phyloP scores from a whole-genome alignment of 2,113 vertebrate genomes.

The Brachypteracias leptosomus region DNA sequence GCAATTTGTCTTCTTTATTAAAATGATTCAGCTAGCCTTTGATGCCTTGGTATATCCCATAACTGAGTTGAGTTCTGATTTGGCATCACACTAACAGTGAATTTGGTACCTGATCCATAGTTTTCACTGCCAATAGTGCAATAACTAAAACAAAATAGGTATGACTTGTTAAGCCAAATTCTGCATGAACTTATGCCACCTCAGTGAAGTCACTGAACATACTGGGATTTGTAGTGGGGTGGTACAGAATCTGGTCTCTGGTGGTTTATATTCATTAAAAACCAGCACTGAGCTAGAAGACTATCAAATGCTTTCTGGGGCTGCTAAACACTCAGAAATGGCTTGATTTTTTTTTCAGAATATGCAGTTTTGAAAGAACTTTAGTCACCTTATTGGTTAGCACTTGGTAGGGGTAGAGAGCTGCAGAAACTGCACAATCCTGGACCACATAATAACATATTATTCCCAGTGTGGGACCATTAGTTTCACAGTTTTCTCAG shows the following conservation, averaged over 20 bases:
- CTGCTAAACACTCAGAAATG: neutral
- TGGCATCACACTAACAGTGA: neutral
- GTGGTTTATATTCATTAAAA: neutral
- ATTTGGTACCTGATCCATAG: neutral
- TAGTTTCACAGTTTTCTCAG: constrained; percentile 50
- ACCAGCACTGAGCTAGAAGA: neutral
- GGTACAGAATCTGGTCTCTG: neutral
- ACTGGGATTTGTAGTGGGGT: neutral
- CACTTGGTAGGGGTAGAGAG: neutral
- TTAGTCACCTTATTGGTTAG: neutral
- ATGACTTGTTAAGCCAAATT: neutral
- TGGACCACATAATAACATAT: neutral
- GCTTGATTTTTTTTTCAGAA: neutral
- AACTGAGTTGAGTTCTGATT: neutral
- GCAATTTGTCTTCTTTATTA: neutral
- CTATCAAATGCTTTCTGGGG: neutral
- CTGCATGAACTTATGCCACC: neutral
- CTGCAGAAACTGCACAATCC: neutral
- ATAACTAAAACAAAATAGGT: neutral
- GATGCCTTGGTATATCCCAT: neutral
- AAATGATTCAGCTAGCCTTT: neutral
- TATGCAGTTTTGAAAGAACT: neutral
- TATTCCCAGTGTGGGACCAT: neutral
- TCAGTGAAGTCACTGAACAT: neutral
- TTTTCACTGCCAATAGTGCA: neutral